Percentiles rank a stretch among this genome's conserved stretches.
These are phyloP conservation scores for Elanus axillaris DNA, from an alignment of 2,113 vertebrate genomes.

Conservation along the genomic window DNA sequence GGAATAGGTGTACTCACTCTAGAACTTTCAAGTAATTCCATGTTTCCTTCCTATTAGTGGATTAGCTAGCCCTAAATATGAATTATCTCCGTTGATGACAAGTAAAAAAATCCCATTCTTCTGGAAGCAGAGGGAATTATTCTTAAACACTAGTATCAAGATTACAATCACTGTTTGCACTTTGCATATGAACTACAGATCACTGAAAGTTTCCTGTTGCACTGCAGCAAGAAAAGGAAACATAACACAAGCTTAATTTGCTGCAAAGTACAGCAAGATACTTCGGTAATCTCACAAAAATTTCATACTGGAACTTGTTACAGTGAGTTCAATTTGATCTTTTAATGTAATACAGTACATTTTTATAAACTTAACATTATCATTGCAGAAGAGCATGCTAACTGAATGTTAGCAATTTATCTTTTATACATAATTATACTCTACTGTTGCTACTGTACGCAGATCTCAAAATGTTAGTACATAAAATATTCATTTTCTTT, in stretches of 20 bases:
- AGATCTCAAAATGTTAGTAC: slow-evolving; percentile 71
- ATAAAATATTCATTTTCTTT: slow-evolving; percentile 69
- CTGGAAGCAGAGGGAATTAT: slow-evolving; percentile 20
- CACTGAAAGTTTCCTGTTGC: slow-evolving; percentile 57
- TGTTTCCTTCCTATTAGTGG: neutral
- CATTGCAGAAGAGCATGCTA: slow-evolving; percentile 68
- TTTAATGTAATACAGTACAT: slow-evolving; percentile 73
- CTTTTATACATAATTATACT: slow-evolving; percentile 67
- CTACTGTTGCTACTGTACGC: slow-evolving; percentile 67
- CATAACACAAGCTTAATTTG: neutral
- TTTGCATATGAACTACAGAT: slow-evolving; percentile 58
- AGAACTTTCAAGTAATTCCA: neutral
- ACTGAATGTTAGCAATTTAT: slow-evolving; percentile 67
- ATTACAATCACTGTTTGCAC: slow-evolving; percentile 19
- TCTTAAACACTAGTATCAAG: slow-evolving; percentile 14
- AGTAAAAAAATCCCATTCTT: slow-evolving; percentile 4
- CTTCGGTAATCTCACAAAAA: slow-evolving; percentile 56
- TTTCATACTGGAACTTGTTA: slow-evolving; percentile 68
- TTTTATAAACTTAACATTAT: slow-evolving; percentile 69
- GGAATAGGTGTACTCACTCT: neutral
- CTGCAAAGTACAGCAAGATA: slow-evolving; percentile 59
- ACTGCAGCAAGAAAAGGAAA: slow-evolving; percentile 63
- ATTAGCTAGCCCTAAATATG: slow-evolving; percentile 32
- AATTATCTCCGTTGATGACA: neutral
- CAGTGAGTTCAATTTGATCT: slow-evolving; percentile 64